Percentiles rank a stretch among this genome's conserved stretches.
Evolutionary conservation across 2,888 invertebrate species (phyloP).

Genomic region (Tyria jacobaeae): DNA sequence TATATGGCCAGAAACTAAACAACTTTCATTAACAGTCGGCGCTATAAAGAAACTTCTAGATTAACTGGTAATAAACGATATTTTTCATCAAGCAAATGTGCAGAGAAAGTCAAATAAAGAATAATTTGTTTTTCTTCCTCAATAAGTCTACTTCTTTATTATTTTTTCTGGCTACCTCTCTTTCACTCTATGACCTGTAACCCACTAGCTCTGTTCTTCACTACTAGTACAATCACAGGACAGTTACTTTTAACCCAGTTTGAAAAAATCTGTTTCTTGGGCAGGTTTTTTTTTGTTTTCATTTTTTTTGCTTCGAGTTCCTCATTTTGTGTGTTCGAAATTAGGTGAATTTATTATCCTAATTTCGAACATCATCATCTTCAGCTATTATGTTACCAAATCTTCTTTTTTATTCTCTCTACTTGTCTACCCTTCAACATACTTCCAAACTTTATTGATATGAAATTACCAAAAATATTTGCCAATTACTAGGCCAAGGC

Average conservation of each 20-base stretch:
- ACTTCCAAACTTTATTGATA: too few relatives aligned
- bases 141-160: conserved; percentile 3
- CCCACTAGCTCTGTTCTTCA: not conserved
- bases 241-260: not conserved
- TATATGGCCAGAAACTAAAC: conserved; percentile 11
- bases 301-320: not conserved
- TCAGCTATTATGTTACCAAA: too few relatives aligned
- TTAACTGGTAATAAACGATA: conserved; percentile 18
- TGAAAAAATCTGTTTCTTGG: not conserved
- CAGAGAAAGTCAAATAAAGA: conserved; percentile 13
- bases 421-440: too few relatives aligned
- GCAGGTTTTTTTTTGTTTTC: not conserved
- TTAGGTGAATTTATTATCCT: too few relatives aligned
- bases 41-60: conserved; percentile 16
- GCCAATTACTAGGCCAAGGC: too few relatives aligned
- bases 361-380: too few relatives aligned
- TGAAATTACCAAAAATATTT: too few relatives aligned
- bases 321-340: too few relatives aligned
- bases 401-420: too few relatives aligned
- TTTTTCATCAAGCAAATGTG: conserved; percentile 12
- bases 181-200: not conserved
- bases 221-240: not conserved
- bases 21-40: conserved; percentile 11
- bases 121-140: conserved; percentile 3
- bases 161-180: not conserved